Conservation (phyloP, 2,888 invertebrate genomes). For the Ormyrus labotus region DNA sequence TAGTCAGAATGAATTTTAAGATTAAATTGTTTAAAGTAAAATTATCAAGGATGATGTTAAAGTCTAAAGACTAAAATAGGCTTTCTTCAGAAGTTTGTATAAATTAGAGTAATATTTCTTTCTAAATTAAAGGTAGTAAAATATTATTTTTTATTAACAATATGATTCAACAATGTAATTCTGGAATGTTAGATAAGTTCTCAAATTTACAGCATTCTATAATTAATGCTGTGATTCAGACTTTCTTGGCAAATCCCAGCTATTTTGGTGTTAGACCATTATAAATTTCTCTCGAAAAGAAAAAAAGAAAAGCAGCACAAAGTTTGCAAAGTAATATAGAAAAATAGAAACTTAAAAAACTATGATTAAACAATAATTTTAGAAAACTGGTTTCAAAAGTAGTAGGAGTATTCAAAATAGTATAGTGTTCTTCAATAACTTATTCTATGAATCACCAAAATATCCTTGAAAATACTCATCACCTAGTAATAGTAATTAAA, state of each 20-base stretch:
- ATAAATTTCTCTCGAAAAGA: constrained; percentile 26
- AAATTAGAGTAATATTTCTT: background rate
- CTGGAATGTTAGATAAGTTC: constrained; percentile 31
- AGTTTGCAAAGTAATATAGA: constrained; percentile 3
- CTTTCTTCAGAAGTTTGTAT: background rate
- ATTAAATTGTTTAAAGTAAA: constrained; percentile 8
- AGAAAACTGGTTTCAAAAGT: constrained; percentile 4
- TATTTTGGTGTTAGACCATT: constrained; percentile 36
- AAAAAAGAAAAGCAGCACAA: constrained; percentile 6
- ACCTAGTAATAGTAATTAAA: background rate
- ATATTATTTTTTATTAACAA: background rate
- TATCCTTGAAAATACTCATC: constrained; percentile 8
- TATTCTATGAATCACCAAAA: constrained; percentile 5
- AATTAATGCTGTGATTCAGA: constrained; percentile 67
- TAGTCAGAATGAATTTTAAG: constrained; percentile 20
- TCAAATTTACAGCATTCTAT: constrained; percentile 60
- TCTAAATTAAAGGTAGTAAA: constrained; percentile 12
- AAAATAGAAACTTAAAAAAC: constrained; percentile 25
- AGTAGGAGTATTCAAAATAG: constrained; percentile 14
- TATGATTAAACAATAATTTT: background rate
- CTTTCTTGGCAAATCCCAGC: constrained; percentile 61
- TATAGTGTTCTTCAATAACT: constrained; percentile 11
- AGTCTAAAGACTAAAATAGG: constrained; percentile 6
- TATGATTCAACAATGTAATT: constrained; percentile 7
- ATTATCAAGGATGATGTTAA: background rate